A percentile compares a stretch with the other conserved stretches of the same genome.
These are phyloP conservation scores for Tokudaia tokunoshimensis DNA, from an alignment of 2,797 vertebrate genomes.

Conservation along the genomic window DNA sequence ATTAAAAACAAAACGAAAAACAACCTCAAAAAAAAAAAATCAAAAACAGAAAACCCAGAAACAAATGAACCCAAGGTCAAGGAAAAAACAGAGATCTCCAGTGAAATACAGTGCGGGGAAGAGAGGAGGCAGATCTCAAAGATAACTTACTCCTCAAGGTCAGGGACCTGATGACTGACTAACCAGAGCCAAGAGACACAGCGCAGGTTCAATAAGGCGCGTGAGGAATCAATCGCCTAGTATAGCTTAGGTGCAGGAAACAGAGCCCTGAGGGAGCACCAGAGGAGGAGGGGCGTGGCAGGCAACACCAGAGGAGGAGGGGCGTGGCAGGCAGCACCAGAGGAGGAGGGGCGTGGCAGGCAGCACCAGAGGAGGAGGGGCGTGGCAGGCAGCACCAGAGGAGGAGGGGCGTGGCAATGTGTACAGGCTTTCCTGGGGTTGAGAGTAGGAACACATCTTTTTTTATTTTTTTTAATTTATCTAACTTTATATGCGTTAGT, in stretches of 20 bases:
- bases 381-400: neutral
- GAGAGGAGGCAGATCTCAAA: neutral
- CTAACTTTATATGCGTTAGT: neutral
- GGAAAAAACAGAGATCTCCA: neutral
- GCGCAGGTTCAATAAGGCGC: neutral
- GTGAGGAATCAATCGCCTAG: no score
- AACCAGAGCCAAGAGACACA: neutral
- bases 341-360: rapidly evolving
- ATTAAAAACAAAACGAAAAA: neutral
- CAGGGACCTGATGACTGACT: neutral
- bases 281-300: no score
- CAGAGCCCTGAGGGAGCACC: neutral
- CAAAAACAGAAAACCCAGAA: neutral
- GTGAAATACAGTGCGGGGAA: neutral
- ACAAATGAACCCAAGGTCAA: neutral
- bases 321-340: neutral
- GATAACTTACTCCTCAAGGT: neutral
- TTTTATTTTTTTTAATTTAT: no score
- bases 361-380: neutral
- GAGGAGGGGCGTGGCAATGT: rapidly evolving
- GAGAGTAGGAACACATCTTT: neutral
- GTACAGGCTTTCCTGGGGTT: neutral
- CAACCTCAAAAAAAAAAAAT: neutral
- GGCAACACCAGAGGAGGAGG: neutral
- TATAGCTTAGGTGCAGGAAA: neutral